phyloP scores from a whole-genome alignment of 1,140 invertebrate genomes.

The Drosophila subpulchrella region DNA sequence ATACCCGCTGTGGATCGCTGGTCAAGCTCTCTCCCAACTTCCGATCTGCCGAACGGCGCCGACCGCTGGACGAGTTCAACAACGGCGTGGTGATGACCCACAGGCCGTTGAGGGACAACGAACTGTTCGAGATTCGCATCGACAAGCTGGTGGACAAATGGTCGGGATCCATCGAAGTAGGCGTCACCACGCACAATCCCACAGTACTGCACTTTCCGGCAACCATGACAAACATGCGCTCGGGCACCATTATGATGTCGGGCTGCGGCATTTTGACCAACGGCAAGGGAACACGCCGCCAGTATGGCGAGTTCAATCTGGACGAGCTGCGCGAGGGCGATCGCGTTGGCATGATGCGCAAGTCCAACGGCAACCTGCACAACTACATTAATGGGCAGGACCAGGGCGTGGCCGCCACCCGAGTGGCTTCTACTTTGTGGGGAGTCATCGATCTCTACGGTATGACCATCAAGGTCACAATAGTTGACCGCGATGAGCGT shows the following conservation, averaged over 20 bases:
- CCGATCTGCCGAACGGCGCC: conserved; percentile 92
- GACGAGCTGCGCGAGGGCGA: conserved; percentile 97
- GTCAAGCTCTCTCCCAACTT: conserved; percentile 94
- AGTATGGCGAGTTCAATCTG: conserved; percentile 97
- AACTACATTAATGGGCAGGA: conserved; percentile 97
- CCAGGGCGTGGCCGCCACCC: conserved; percentile 94
- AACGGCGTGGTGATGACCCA: conserved; percentile 97
- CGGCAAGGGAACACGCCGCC: conserved; percentile 95
- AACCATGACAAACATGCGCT: conserved; percentile 98
- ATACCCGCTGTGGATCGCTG: conserved; percentile 93
- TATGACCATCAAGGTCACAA: conserved; percentile 97
- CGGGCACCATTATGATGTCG: conserved; percentile 98
- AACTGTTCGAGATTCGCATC: conserved; percentile 97
- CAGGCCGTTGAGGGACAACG: conserved; percentile 93
- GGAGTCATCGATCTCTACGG: conserved; percentile 98
- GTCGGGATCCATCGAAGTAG: conserved; percentile 97
- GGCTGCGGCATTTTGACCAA: conserved; percentile 97
- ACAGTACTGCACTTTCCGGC: conserved; percentile 95
- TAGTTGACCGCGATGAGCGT: conserved; percentile 91
- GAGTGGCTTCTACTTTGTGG: conserved; percentile 92
- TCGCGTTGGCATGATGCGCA: conserved; percentile 91
- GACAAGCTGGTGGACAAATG: conserved; percentile 96
- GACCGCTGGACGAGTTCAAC: conserved; percentile 97
- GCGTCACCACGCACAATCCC: conserved; percentile 97
- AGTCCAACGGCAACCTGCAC: conserved; percentile 93